Percentiles rank a stretch among this genome's conserved stretches.
Evolutionary conservation across 2,888 invertebrate genomes (phyloP).

Genomic region (Sphinx pinastri): DNA sequence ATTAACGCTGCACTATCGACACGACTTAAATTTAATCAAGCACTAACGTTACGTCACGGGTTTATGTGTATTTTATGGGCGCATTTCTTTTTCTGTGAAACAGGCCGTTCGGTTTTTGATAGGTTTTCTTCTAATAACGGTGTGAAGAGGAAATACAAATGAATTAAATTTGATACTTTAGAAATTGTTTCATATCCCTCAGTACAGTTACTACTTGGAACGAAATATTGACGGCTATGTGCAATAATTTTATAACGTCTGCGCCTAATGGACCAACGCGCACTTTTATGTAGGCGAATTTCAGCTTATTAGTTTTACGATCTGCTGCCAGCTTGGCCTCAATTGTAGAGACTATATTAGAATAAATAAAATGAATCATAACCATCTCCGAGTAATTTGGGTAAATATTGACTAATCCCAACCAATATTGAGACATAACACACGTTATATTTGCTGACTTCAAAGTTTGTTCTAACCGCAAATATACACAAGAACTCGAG

Average conservation of each 20-base stretch:
- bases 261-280: neutral
- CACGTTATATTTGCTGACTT: constrained; percentile 11
- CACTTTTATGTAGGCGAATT: neutral
- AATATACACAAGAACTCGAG: constrained; percentile 5
- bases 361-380: constrained; percentile 1
- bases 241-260: too few species aligned
- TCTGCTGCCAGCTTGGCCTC: neutral
- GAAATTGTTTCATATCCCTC: too few species aligned
- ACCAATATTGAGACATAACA: constrained; percentile 5
- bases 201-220: too few species aligned
- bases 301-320: neutral
- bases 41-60: constrained; percentile 20
- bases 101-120: neutral
- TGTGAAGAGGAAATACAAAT: neutral
- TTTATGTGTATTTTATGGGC: constrained; percentile 7
- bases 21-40: constrained; percentile 38
- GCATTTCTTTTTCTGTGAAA: constrained; percentile 9
- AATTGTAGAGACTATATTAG: neutral
- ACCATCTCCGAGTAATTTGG: neutral
- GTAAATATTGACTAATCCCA: constrained; percentile 12
- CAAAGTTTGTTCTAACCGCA: constrained; percentile 16
- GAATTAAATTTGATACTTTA: neutral
- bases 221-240: too few species aligned
- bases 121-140: neutral
- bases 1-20: constrained; percentile 48